These are phyloP conservation scores for Drosophila rufa DNA, from an alignment of 1,140 invertebrate genomes.

Conservation along the genomic window DNA sequence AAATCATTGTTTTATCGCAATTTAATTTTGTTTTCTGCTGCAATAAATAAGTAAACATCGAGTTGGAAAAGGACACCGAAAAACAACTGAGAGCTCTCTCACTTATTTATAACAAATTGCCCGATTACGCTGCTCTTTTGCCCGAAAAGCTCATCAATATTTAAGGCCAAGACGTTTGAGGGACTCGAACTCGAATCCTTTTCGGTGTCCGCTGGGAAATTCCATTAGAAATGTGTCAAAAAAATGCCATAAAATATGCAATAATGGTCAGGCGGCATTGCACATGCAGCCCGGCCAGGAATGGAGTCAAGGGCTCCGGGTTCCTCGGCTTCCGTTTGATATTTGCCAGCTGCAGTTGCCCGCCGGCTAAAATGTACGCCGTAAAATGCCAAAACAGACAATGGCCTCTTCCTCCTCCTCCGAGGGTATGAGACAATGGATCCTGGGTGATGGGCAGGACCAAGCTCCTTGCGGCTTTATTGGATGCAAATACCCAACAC, in stretches of 20 bases:
- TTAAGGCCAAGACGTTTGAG: constrained; percentile 36
- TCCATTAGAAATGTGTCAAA: constrained; percentile 65
- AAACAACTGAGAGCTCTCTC: constrained; percentile 35
- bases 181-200: background rate
- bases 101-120: constrained; percentile 68
- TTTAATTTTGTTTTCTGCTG: constrained; percentile 63
- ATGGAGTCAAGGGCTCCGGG: constrained; percentile 29
- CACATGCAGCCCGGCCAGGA: constrained; percentile 29
- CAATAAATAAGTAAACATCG: constrained; percentile 61
- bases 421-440: constrained; percentile 20
- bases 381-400: constrained; percentile 69
- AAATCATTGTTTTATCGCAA: constrained; percentile 74
- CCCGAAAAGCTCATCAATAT: constrained; percentile 42
- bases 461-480: constrained; percentile 68
- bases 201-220: constrained; percentile 30
- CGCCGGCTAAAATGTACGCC: constrained; percentile 50
- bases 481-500: constrained; percentile 63
- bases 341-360: constrained; percentile 22
- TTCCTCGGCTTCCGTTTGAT: constrained; percentile 29
- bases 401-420: constrained; percentile 21
- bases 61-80: background rate
- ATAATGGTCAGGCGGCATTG: constrained; percentile 55
- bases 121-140: constrained; percentile 45
- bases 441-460: constrained; percentile 15
- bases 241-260: constrained; percentile 63